These are phyloP conservation scores for Gymnoscopelus braueri DNA, from an alignment of 2,797 vertebrate genomes.

Conservation along the genomic window DNA sequence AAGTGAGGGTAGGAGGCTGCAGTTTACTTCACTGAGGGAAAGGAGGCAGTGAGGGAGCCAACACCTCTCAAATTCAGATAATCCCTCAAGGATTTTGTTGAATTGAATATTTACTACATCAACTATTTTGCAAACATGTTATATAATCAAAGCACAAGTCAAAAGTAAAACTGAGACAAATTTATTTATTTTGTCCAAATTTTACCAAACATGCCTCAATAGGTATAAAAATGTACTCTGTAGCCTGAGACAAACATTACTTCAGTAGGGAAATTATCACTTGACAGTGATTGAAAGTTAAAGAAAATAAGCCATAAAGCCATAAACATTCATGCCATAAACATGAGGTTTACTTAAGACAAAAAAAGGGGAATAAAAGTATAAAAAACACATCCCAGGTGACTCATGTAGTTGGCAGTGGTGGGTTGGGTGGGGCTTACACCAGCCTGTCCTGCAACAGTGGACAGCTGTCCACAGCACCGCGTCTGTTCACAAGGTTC, in stretches of 20 bases:
- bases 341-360: slow-evolving; percentile 32
- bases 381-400: slow-evolving; percentile 56
- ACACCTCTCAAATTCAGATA: not conserved
- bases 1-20: slow-evolving; percentile 90
- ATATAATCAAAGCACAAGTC: not conserved
- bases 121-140: not conserved
- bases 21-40: slow-evolving; percentile 89
- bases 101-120: not conserved
- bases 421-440: slow-evolving; percentile 57
- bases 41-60: slow-evolving; percentile 79
- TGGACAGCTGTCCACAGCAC: slow-evolving; percentile 79
- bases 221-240: slow-evolving; percentile 38
- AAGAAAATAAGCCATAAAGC: slow-evolving; percentile 20
- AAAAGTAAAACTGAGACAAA: slow-evolving; percentile 6
- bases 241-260: too few species aligned
- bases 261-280: slow-evolving; percentile 1
- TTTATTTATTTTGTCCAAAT: slow-evolving; percentile 56
- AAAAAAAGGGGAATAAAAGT: slow-evolving; percentile 44
- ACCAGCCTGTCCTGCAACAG: slow-evolving; percentile 82
- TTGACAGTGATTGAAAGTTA: slow-evolving; percentile 4
- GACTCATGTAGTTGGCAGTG: slow-evolving; percentile 4
- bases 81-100: slow-evolving; percentile 1
- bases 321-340: slow-evolving; percentile 14
- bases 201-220: slow-evolving; percentile 23
- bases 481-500: slow-evolving; percentile 71